Base-by-base conservation (phyloP, 1,140 invertebrate species). In the Brachionus manjavacas region DNA sequence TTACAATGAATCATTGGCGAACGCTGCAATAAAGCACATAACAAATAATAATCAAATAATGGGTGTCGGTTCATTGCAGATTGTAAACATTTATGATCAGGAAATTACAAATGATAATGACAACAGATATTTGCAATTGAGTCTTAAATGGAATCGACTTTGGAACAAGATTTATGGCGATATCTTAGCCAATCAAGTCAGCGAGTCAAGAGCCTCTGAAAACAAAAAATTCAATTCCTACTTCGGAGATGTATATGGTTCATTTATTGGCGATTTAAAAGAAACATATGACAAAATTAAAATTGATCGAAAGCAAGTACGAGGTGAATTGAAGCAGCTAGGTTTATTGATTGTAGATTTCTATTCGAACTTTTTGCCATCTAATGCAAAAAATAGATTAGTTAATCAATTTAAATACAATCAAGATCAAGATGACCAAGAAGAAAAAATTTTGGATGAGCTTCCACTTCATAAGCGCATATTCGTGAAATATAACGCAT, bases 111-210 rank as follows among this genome's bases (percentile, higher is more conserved):
- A 8, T 41, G 35, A 72, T 2, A n/a, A 20, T 20, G 68, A 72
- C 28, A 72, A 41, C 16, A 72, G 68, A 72, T 72, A 72, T 49
- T 46, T 76, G 11, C 41, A 76, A 76, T 3, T 76, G 0, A 23
- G 20, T 23, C 39, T 81, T 1, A 60, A 81, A 68, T 81, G 79
- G 79, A 81, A 81, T 43, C 79, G 79, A 28, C 35, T 81, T 1
- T 81, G 79, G 79, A 68, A 60, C 12, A 60, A 8, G 16, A 81
- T 81, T 1, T 68, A 81, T n/a, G 39, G 6, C 12, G 79, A 81
- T 46, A 64, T 35, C 0, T 28, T 81, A 11, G 79, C 35, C 2
- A 81, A 41, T 64, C 52, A 60, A 43, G 16, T 14, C 8, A 20
- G 14, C 6, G 6, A n/a, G 25, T 20, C 28, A 25, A 76, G 46